phyloP scores from a whole-genome alignment of 2,797 vertebrate species.

The Sebastes melanostomus region DNA sequence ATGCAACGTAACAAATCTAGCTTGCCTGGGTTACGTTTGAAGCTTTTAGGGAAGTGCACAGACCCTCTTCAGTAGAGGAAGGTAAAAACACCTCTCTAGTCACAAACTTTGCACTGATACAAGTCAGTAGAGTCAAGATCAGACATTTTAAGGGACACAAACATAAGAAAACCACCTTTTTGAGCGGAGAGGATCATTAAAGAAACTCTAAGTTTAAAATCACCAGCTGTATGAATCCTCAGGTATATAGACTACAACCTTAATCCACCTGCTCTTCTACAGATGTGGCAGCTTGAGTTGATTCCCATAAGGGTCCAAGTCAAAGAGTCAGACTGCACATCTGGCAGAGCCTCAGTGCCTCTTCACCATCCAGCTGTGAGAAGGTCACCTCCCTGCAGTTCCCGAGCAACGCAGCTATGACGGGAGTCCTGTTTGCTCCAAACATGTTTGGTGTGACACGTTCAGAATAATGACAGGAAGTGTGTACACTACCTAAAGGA shows the following conservation, averaged over 20 bases:
- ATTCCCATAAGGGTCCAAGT: neutral
- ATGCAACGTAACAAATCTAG: neutral
- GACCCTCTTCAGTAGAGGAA: neutral
- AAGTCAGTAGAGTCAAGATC: neutral
- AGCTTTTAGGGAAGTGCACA: neutral
- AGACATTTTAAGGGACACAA: neutral
- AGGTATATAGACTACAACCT: neutral
- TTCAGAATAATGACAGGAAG: neutral
- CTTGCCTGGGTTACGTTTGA: neutral
- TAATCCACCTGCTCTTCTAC: neutral
- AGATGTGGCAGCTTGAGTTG: neutral
- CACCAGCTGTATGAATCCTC: neutral
- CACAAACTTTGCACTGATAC: rapidly evolving
- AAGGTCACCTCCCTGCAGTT: neutral
- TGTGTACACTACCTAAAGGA: neutral
- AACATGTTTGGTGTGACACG: neutral
- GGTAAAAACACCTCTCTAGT: neutral
- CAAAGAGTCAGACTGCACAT: slow-evolving; percentile 26
- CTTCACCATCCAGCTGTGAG: slow-evolving; percentile 8
- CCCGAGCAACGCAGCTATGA: neutral
- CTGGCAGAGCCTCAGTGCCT: neutral
- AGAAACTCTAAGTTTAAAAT: neutral
- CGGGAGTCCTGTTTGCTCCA: neutral
- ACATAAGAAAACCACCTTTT: neutral
- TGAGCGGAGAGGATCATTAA: neutral